A percentile compares a stretch with the other conserved stretches of the same genome.
These are phyloP conservation scores for Drosophila dunni DNA, from an alignment of 1,140 invertebrate species.

Conservation along the genomic window DNA sequence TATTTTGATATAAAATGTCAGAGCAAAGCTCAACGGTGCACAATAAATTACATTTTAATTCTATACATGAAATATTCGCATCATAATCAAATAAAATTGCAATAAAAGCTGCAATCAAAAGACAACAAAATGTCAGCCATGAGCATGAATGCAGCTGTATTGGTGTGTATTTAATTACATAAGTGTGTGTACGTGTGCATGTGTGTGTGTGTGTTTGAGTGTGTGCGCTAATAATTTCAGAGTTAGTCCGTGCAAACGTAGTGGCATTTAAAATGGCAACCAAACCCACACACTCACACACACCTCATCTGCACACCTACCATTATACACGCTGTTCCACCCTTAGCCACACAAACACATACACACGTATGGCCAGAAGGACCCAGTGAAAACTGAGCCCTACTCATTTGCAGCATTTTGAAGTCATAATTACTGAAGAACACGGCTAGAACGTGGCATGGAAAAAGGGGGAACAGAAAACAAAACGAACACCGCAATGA, in stretches of 20 bases:
- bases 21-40: constrained; percentile 7
- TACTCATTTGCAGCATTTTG: constrained; percentile 38
- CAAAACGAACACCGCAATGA: constrained; percentile 35
- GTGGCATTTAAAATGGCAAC: background rate
- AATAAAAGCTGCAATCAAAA: constrained; percentile 11
- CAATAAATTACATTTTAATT: background rate
- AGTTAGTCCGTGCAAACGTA: constrained; percentile 10
- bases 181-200: background rate
- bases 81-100: constrained; percentile 15
- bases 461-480: constrained; percentile 10
- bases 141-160: background rate
- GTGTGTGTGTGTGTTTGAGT: background rate
- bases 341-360: background rate
- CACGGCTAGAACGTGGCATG: constrained; percentile 2
- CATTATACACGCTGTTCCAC: no score
- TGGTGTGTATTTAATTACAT: background rate
- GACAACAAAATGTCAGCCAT: constrained; percentile 15
- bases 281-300: constrained; percentile 1
- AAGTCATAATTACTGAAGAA: constrained; percentile 48
- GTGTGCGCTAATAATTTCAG: constrained; percentile 20
- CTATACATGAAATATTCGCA: background rate
- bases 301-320: background rate
- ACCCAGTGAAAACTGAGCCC: constrained; percentile 7
- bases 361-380: background rate
- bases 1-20: constrained; percentile 3